Conservation (phyloP, 2,888 invertebrate genomes). For the Pterobdella sp. region DNA sequence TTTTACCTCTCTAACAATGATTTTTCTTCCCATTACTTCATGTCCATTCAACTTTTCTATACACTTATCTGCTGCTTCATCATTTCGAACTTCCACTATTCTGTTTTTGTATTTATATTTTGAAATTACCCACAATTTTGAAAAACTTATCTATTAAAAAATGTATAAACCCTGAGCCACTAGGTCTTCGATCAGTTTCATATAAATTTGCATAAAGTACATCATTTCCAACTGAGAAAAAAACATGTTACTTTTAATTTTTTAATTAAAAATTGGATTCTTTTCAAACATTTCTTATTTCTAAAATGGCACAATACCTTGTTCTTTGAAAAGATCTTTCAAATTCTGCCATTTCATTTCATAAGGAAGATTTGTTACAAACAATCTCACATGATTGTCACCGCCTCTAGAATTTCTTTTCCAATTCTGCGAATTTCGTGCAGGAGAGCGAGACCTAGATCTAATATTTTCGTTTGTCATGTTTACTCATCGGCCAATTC, state of each 20-base stretch:
- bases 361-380: constrained; percentile 90
- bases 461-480: too few relatives aligned
- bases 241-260: constrained; percentile 1
- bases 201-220: constrained; percentile 90
- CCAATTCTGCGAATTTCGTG: constrained; percentile 2
- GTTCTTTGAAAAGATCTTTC: constrained; percentile 81
- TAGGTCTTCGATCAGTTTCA: constrained; percentile 82
- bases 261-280: not conserved
- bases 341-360: constrained; percentile 95
- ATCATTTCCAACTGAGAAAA: constrained; percentile 53
- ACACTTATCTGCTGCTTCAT: constrained; percentile 78
- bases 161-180: constrained; percentile 69
- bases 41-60: constrained; percentile 87
- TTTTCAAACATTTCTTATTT: not conserved
- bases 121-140: not conserved
- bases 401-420: constrained; percentile 20
- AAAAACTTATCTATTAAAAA: constrained; percentile 1
- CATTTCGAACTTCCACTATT: constrained; percentile 82
- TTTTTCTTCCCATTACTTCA: constrained; percentile 81
- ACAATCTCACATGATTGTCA: constrained; percentile 57
- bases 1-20: constrained; percentile 77
- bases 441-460: not conserved
- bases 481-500: too few relatives aligned
- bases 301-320: constrained; percentile 53
- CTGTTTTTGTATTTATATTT: constrained; percentile 39